Evolutionary conservation across 2,113 vertebrate genomes (phyloP), one percentile per base, ranked within the genome.

Genomic region (Bucco capensis): DNA sequence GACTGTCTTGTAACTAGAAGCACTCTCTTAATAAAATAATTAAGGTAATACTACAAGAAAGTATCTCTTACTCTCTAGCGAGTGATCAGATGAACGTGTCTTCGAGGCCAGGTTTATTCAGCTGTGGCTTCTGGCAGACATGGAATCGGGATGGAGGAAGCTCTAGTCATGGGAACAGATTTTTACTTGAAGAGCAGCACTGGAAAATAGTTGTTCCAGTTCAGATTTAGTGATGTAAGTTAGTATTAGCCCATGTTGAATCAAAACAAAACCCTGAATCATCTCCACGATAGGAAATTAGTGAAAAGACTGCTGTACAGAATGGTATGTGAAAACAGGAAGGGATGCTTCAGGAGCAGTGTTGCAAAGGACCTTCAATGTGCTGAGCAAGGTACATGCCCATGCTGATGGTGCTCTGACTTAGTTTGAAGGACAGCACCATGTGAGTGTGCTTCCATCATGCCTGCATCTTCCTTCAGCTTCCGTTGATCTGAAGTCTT

Each of bases 11-110:
- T 93, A 81, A 92, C 67, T 93, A 49, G 74, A 83, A 93, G 44
- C 56, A 87, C 78, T 93, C 42, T 30, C 67, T 91, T 92, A 85
- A 87, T n/a, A 90, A 89, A 79, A 87, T 89, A 92, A 91, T 94
- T 89, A 84, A 91, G 81, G 78, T 94, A 94, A 76, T 89, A 62
- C 58, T 72, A 66, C 71, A 73, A 82, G 78, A 91, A 90, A 87
- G 66, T 65, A 31, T 72, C 31, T 75, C 40, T 60, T 57, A 65
- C 14, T 91, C 89, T 87, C 81, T 25, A 42, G 66, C 65, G 89
- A 89, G 71, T 22, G 71, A 85, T 93, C 74, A 89, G 67, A 79
- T 90, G 80, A 90, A 83, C 64, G 61, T 17, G 53, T 42, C 74
- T 92, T 72, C 0, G 8, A 89, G 87, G 58, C 86, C 62, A 70